A percentile compares a stretch with the other conserved stretches of the same genome.
phyloP scores from a whole-genome alignment of 35 echinoderm and acorn worm species.

The Anneissia japonica region DNA sequence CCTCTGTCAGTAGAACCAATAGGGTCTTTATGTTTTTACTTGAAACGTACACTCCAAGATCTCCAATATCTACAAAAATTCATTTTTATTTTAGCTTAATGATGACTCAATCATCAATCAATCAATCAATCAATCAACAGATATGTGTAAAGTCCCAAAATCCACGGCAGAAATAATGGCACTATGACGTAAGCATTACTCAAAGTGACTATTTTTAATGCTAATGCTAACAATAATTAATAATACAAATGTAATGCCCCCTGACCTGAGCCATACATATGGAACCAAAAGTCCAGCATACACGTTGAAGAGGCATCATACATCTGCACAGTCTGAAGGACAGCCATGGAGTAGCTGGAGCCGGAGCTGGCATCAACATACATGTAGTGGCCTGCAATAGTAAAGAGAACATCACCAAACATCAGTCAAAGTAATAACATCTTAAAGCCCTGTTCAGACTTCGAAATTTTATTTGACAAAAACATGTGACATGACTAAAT shows the following conservation, averaged over 20 bases:
- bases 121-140: no score
- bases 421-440: no score
- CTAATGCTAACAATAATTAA: no score
- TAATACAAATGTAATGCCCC: no score
- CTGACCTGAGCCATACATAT: constrained; percentile 73
- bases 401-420: background rate
- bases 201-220: no score
- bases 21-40: constrained; percentile 18
- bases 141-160: no score
- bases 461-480: no score
- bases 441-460: no score
- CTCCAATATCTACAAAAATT: constrained; percentile 50
- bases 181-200: no score
- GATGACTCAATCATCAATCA: no score
- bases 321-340: constrained; percentile 24
- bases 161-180: no score
- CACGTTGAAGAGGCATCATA: constrained; percentile 53
- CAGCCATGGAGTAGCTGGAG: constrained; percentile 44
- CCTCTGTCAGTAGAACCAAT: constrained; percentile 23
- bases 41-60: constrained; percentile 33
- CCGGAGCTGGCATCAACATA: constrained; percentile 79
- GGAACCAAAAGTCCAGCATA: constrained; percentile 66
- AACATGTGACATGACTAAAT: no score
- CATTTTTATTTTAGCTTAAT: background rate
- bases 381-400: constrained; percentile 51